Evolutionary conservation across 2,888 invertebrate genomes (phyloP), one percentile per base, ranked within the genome.

Genomic region (Barypeithes pellucidus): DNA sequence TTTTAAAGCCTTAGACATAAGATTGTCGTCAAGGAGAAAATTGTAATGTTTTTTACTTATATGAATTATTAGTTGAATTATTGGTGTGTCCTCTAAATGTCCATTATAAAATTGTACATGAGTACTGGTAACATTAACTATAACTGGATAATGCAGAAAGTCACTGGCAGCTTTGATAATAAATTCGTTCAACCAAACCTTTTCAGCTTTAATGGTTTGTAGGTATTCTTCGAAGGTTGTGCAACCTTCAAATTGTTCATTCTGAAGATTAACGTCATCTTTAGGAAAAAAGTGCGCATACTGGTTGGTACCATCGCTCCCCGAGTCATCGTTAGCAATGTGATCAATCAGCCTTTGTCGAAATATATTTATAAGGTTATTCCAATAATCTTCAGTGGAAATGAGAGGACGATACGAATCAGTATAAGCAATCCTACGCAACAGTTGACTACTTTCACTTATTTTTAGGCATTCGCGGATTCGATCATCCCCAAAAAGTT

Each of bases 1-100:
- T 39, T 39, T 39, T n/a, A 12, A 39, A 39, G 3, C 1, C n/a
- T 39, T n/a, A 39, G 39, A 39, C 3, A 39, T 11, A 39, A 39
- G 12, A 12, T n/a, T 39, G 9, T 20, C 11, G 3, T 47, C 11
- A 22, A 20, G 18, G 3, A 18, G 18, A 47, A 29, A 57, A 18
- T 20, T n/a, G 29, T 57, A 57, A 29, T 57, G 24, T 18, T 36
- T 57, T 57, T 57, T n/a, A 57, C 29, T 57, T 33, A 29, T 18
- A 29, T 57, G 11, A 29, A 57, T 9, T 5, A 52, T 1, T 2
- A 29, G 29, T 7, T 5, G 29, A 24, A 24, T 57, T 7, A 57
- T 57, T 57, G 57, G 36, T 0, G 9, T 2, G 11, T 14, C 33
- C 8, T 57, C 9, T 11, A 57, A 16, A 11, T 29, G 29, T 29